These are phyloP conservation scores for Agelastica alni DNA, from an alignment of 2,888 invertebrate species.

Conservation along the genomic window DNA sequence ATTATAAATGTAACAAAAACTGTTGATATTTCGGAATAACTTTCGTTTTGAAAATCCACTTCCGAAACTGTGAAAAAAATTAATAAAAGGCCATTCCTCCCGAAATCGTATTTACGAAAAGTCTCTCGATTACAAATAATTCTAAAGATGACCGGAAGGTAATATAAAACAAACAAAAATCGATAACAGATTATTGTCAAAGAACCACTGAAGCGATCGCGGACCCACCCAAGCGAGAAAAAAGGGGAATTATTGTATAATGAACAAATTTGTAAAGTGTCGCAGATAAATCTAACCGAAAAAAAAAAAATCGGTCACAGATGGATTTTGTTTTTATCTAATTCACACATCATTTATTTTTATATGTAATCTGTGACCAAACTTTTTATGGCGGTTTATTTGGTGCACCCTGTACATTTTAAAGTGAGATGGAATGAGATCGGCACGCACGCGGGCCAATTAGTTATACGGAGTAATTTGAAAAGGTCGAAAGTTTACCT, in stretches of 20 bases:
- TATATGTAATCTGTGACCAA: constrained; percentile 4
- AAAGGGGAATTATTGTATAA: constrained; percentile 41
- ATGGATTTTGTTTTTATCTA: constrained; percentile 8
- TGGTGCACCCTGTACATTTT: constrained; percentile 38
- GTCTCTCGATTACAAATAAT: too few species aligned
- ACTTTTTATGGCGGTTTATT: constrained; percentile 18
- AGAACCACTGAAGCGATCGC: constrained; percentile 34
- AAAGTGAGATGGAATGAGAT: constrained; percentile 49
- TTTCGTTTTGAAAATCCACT: too few species aligned
- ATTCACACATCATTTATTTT: constrained; percentile 4
- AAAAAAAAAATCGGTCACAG: constrained; percentile 1
- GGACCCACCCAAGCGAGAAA: constrained; percentile 41
- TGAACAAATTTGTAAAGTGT: constrained; percentile 39
- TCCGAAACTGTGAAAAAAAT: too few species aligned
- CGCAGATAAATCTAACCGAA: constrained; percentile 4
- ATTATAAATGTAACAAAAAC: too few species aligned
- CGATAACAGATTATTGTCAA: not conserved
- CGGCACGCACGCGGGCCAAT: constrained; percentile 44
- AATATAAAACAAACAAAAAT: too few species aligned
- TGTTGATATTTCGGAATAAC: too few species aligned
- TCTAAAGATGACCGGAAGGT: too few species aligned
- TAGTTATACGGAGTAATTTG: constrained; percentile 32
- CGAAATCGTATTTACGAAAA: too few species aligned
- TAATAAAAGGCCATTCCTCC: too few species aligned
- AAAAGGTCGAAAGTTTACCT: too few species aligned